These are phyloP conservation scores for Euleptes europaea DNA, from an alignment of 2,113 vertebrate species.

Conservation along the genomic window DNA sequence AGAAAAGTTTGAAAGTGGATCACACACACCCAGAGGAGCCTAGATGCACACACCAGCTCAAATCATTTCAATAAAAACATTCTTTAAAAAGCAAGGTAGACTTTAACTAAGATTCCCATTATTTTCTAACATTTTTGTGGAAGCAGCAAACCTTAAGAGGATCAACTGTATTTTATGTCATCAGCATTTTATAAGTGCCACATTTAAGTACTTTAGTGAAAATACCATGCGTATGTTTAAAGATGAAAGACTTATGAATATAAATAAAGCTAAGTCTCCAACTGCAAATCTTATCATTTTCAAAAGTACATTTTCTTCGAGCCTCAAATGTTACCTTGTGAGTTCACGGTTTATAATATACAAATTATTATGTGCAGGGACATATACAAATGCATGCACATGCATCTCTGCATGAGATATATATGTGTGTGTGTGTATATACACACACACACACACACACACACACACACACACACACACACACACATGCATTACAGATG, in stretches of 20 bases:
- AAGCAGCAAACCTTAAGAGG: conserved; percentile 83
- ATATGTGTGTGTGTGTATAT: too few species aligned
- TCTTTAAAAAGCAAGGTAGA: conserved; percentile 65
- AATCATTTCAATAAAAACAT: conserved; percentile 72
- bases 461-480: conserved; percentile 40
- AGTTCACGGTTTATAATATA: conserved; percentile 65
- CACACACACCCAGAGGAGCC: conserved; percentile 64
- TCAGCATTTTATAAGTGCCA: conserved; percentile 85
- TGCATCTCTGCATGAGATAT: not conserved
- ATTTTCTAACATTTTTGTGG: conserved; percentile 80
- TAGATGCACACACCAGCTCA: conserved; percentile 68
- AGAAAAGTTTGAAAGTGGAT: conserved; percentile 64
- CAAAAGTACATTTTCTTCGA: conserved; percentile 78
- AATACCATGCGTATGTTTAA: conserved; percentile 80
- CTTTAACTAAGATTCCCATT: conserved; percentile 73
- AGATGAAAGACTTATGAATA: conserved; percentile 87
- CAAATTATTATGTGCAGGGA: conserved; percentile 44
- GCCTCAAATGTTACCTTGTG: conserved; percentile 74
- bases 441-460: conserved; percentile 38
- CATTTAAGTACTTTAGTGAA: conserved; percentile 83
- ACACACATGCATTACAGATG: conserved; percentile 70
- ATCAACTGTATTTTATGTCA: conserved; percentile 84
- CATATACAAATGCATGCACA: not conserved
- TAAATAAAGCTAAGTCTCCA: conserved; percentile 84
- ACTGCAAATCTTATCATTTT: conserved; percentile 83